Evolutionary conservation across 2,797 vertebrate species (phyloP).

Genomic region (Avahi laniger): DNA sequence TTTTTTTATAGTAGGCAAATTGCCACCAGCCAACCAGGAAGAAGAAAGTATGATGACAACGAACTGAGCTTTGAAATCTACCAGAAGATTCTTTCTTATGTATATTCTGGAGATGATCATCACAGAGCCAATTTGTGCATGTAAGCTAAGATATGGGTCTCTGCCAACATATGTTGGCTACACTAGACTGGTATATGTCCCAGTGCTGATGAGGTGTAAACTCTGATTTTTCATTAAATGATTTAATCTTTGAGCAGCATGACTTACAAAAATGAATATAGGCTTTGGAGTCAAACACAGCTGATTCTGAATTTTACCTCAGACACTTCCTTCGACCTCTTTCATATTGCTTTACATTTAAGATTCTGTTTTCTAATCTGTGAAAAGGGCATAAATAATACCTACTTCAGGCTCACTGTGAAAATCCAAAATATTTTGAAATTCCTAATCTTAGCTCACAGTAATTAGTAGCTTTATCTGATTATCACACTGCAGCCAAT

Average conservation of each 20-base stretch:
- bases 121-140: background rate
- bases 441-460: background rate
- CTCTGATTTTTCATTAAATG: background rate
- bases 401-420: background rate
- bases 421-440: conserved; percentile 38
- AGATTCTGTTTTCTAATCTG: background rate
- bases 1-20: background rate
- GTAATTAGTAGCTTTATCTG: background rate
- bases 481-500: background rate
- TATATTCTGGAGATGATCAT: background rate
- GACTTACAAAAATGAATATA: background rate
- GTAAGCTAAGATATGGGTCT: background rate
- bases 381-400: background rate
- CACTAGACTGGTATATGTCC: background rate
- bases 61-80: background rate
- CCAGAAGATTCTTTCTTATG: background rate
- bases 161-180: background rate
- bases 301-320: background rate
- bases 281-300: background rate
- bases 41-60: background rate
- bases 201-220: background rate
- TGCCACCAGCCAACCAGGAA: background rate
- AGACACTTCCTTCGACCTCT: background rate
- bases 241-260: background rate
- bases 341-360: background rate